Conservation (phyloP, 2,888 invertebrate species). For the Hemithea aestivaria region DNA sequence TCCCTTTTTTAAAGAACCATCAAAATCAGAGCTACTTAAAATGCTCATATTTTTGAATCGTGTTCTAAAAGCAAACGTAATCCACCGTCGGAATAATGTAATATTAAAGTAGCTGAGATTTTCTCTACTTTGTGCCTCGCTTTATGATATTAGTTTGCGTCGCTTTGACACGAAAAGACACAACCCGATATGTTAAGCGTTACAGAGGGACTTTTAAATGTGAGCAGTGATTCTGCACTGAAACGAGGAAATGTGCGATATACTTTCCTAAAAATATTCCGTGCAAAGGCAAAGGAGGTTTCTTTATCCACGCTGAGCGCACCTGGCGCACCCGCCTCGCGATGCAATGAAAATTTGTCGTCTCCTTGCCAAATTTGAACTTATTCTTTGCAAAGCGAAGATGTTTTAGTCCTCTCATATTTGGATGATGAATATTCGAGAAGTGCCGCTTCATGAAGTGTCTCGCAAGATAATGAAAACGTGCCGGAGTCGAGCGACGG, state of each 20-base stretch:
- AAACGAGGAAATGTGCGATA: conserved; percentile 41
- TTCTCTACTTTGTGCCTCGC: conserved; percentile 18
- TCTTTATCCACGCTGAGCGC: conserved; percentile 59
- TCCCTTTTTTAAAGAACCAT: no score
- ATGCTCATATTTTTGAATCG: not conserved
- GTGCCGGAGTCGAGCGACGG: not conserved
- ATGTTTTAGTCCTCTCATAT: conserved; percentile 43
- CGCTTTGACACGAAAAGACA: conserved; percentile 30
- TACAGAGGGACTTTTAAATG: conserved; percentile 43
- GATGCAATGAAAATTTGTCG: conserved; percentile 67
- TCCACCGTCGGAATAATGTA: conserved; percentile 19
- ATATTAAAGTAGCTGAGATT: conserved; percentile 22
- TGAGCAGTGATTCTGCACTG: conserved; percentile 49
- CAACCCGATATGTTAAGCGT: conserved; percentile 41
- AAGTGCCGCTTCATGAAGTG: conserved; percentile 38
- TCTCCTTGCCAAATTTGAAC: conserved; percentile 62
- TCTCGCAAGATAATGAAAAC: conserved; percentile 34
- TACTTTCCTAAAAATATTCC: conserved; percentile 60
- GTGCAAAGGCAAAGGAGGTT: conserved; percentile 43
- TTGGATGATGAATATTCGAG: conserved; percentile 41
- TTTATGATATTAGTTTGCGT: conserved; percentile 26
- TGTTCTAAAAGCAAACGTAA: conserved; percentile 21
- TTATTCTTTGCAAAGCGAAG: conserved; percentile 49
- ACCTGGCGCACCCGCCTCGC: conserved; percentile 46
- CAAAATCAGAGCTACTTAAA: no score